Conservation (phyloP, 2,888 invertebrate species). For the Zaprionus obscuricornis region DNA sequence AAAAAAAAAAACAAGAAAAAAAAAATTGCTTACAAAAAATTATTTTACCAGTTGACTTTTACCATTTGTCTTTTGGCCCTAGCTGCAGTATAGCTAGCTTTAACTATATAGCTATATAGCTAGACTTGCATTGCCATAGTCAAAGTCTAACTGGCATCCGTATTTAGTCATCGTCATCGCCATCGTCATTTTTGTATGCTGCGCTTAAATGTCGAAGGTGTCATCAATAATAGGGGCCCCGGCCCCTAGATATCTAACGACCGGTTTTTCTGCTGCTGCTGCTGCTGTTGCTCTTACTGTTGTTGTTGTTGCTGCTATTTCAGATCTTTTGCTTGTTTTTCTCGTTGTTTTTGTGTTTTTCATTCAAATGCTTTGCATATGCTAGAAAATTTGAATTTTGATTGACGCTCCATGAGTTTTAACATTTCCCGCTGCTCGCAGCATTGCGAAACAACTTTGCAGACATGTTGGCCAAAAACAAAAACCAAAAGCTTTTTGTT, state of each 20-base stretch:
- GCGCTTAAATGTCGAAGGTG: constrained; percentile 75
- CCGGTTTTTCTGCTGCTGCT: constrained; percentile 43
- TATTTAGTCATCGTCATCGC: constrained; percentile 54
- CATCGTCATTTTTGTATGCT: constrained; percentile 39
- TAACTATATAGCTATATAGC: constrained; percentile 19
- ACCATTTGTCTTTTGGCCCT: constrained; percentile 55
- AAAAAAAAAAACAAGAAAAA: constrained; percentile 44
- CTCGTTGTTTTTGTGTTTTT: constrained; percentile 41
- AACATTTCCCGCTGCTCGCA: constrained; percentile 42
- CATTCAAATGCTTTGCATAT: constrained; percentile 52
- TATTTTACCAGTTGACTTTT: constrained; percentile 68
- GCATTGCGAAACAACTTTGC: constrained; percentile 55
- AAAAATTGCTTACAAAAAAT: constrained; percentile 58
- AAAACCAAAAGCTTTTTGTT: constrained; percentile 32
- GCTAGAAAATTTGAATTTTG: constrained; percentile 66
- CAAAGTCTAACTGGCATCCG: constrained; percentile 42
- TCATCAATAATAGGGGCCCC: constrained; percentile 63
- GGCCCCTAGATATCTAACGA: constrained; percentile 12
- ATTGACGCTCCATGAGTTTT: constrained; percentile 54
- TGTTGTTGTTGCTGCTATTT: constrained; percentile 19
- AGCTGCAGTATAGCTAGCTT: too few relatives aligned
- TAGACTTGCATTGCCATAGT: too few relatives aligned
- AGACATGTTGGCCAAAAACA: constrained; percentile 15
- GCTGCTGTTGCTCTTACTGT: constrained; percentile 29
- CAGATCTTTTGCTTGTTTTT: constrained; percentile 26